phyloP scores from a whole-genome alignment of 2,888 invertebrate genomes.

The Desoria tigrina region DNA sequence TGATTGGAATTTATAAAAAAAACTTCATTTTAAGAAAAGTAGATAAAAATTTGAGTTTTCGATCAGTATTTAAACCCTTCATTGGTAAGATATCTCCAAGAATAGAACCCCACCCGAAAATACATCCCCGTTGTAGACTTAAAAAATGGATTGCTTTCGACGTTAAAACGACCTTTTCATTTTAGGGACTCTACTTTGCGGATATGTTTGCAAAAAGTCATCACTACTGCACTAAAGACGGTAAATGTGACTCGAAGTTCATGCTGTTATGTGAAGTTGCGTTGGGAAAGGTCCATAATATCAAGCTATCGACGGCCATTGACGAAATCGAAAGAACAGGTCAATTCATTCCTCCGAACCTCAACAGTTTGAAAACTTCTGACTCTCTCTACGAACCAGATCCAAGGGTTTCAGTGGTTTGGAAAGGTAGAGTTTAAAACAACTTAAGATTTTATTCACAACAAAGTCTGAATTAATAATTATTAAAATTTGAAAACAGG shows the following conservation, averaged over 20 bases:
- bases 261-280: slow-evolving; percentile 61
- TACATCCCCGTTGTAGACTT: too few species aligned
- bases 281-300: slow-evolving; percentile 45
- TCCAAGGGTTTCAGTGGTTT: slow-evolving; percentile 40
- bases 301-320: slow-evolving; percentile 25
- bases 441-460: too few species aligned
- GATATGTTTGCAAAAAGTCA: slow-evolving; percentile 61
- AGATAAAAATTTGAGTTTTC: too few species aligned
- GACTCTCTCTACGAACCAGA: slow-evolving; percentile 44
- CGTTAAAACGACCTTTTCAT: too few species aligned
- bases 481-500: slow-evolving; percentile 40
- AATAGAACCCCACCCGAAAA: too few species aligned
- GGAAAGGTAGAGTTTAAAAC: slow-evolving; percentile 44
- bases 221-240: slow-evolving; percentile 55
- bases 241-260: slow-evolving; percentile 55
- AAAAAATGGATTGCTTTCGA: background rate
- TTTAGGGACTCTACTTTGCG: slow-evolving; percentile 58
- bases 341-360: slow-evolving; percentile 26
- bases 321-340: background rate
- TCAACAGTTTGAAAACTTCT: slow-evolving; percentile 44
- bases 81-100: too few species aligned
- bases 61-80: too few species aligned
- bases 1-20: too few species aligned
- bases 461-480: too few species aligned
- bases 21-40: too few species aligned